Evolutionary conservation across 2,888 invertebrate species (phyloP), one percentile per base, ranked within the genome.

Genomic region (Calameuta idolon): DNA sequence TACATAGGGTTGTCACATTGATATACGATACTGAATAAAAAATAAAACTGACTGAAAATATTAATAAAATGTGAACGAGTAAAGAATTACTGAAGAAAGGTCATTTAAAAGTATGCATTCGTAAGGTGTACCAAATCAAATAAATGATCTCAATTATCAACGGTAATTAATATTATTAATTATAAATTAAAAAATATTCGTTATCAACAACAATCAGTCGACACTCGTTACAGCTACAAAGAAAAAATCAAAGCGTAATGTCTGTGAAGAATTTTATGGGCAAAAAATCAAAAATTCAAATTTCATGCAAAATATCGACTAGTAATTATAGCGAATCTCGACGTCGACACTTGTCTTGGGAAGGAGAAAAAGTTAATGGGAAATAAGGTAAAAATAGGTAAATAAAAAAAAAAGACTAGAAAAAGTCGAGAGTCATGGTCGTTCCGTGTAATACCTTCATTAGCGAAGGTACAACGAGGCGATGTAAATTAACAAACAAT

Each of bases 401-500:
- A 23, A 55, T 55, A 23, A 55, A 55, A 12, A 40, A 12, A 55
- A 9, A 55, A 0, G 55, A 9, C 37, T 37, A 40, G 55, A 40
- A 40, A 4, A 55, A 55, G 55, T 55, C 55, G 55, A 23, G 55
- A 55, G 55, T 55, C 55, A 55, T 23, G 55, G 55, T 55, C 55
- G 55, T 23, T 55, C 55, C 55, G 55, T 55, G 55, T 23, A 55
- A 55, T 55, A 55, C 55, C 55, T 55, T 55, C 55, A 55, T 55
- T 55, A 55, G 55, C 23, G 55, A 55, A 55, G 55, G 23, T 55
- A 55, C 55, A 9, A 55, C 55, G 55, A 23, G 55, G 23, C 55
- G 55, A 55, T 73, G 33, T 31, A 77, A 77, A 77, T 77, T 77
- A 77, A 77, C 77, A 77, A 77, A 77, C 77, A 77, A 77, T 77